Evolutionary conservation across 1,140 invertebrate genomes (phyloP).

Genomic region (Heliconius eleuchia): DNA sequence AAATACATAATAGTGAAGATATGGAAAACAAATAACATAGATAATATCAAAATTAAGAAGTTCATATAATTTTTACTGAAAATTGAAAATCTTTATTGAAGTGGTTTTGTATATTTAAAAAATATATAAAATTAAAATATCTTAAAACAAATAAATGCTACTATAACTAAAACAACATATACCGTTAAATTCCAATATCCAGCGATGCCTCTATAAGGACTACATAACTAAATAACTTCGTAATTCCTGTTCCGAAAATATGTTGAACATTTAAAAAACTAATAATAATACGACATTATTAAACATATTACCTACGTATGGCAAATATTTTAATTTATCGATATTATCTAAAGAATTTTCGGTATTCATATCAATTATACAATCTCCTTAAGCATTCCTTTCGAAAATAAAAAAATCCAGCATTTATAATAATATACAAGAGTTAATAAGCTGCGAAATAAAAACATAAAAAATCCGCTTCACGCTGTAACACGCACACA

Average conservation of each 20-base stretch:
- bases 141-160: no score
- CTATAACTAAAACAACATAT: no score
- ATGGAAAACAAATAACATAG: neutral
- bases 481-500: no score
- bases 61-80: neutral
- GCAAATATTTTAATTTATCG: neutral
- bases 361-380: constrained; percentile 1
- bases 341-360: constrained; percentile 3
- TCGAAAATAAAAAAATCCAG: neutral
- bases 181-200: no score
- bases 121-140: neutral
- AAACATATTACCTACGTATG: neutral
- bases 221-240: neutral
- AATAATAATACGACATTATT: neutral
- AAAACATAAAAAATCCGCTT: neutral
- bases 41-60: neutral
- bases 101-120: no score
- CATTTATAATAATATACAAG: constrained; percentile 16
- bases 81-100: no score
- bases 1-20: neutral
- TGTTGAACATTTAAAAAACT: neutral
- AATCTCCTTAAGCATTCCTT: neutral
- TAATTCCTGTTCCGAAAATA: neutral
- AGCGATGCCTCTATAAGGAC: no score
- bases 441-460: neutral